Conservation (phyloP, 2,888 invertebrate genomes). For the Sinohyriopsis cumingii region DNA sequence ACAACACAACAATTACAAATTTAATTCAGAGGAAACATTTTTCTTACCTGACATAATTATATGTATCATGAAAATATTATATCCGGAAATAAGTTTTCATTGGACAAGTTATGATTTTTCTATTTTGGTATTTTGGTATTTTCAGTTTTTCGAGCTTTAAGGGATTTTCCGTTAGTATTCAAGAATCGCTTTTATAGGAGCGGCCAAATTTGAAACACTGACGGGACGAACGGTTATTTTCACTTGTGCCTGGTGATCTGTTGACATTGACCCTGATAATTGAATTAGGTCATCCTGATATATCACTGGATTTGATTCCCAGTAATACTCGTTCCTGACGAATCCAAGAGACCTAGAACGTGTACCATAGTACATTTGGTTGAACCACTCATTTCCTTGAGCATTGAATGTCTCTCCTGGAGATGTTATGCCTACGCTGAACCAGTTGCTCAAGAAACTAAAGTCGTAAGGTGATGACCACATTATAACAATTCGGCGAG, state of each 20-base stretch:
- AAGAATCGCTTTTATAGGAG: neutral
- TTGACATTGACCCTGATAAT: slow-evolving; percentile 12
- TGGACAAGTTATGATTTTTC: too few relatives aligned
- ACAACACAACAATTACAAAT: too few relatives aligned
- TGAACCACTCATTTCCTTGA: neutral
- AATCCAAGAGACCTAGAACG: neutral
- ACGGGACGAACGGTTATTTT: slow-evolving; percentile 8
- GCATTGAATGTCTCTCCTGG: neutral
- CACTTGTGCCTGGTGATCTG: slow-evolving; percentile 11
- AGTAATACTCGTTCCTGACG: neutral
- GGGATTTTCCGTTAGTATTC: too few relatives aligned
- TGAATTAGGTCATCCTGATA: slow-evolving; percentile 8
- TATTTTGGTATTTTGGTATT: too few relatives aligned
- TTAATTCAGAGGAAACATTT: too few relatives aligned
- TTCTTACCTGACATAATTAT: too few relatives aligned
- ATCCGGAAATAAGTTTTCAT: too few relatives aligned
- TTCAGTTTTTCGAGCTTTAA: too few relatives aligned
- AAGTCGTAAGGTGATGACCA: slow-evolving; percentile 17
- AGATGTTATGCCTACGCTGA: slow-evolving; percentile 9
- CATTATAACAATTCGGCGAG: slow-evolving; percentile 13
- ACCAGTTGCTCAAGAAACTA: slow-evolving; percentile 9
- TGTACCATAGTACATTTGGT: slow-evolving; percentile 12
- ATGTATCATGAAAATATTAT: too few relatives aligned
- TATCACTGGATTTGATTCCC: neutral
- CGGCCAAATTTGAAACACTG: neutral